Percentiles rank a stretch among this genome's conserved stretches.
Evolutionary conservation across 2,113 vertebrate genomes (phyloP).

Genomic region (Nanorana parkeri): DNA sequence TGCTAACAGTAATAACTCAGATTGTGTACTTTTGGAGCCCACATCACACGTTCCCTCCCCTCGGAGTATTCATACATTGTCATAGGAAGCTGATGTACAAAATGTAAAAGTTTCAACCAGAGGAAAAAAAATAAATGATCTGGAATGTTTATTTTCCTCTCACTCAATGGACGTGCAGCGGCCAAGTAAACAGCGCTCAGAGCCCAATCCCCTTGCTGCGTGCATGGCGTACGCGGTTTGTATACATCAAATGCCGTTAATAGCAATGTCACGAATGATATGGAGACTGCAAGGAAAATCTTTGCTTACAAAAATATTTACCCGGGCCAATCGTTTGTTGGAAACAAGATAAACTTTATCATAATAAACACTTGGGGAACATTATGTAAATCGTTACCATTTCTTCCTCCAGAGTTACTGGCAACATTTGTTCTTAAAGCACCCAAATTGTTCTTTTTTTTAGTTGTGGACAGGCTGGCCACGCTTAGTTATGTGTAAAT

Average conservation of each 20-base stretch:
- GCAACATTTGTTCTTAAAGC: neutral
- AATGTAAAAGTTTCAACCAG: neutral
- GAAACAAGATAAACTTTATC: neutral
- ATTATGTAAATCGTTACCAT: neutral
- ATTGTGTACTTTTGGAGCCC: too few species aligned
- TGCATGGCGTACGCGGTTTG: neutral
- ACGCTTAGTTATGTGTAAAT: too few species aligned
- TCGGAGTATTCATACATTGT: too few species aligned
- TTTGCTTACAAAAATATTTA: slow-evolving; percentile 10
- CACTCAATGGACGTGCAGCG: neutral
- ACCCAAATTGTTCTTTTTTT: too few species aligned
- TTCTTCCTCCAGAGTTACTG: neutral
- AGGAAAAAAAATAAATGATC: neutral
- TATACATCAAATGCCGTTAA: slow-evolving; percentile 1
- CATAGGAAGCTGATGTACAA: neutral
- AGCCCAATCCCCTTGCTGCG: neutral
- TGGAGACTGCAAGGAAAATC: neutral
- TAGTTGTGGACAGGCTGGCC: too few species aligned
- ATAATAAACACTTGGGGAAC: slow-evolving; percentile 14
- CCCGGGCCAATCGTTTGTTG: neutral
- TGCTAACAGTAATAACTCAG: too few species aligned
- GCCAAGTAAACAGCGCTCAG: neutral
- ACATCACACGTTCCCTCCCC: too few species aligned
- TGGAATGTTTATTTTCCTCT: slow-evolving; percentile 11
- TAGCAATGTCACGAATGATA: neutral